Percentiles rank a stretch among this genome's conserved stretches.
These are phyloP conservation scores for Hassar affinis DNA, from an alignment of 2,113 vertebrate genomes.

Conservation along the genomic window DNA sequence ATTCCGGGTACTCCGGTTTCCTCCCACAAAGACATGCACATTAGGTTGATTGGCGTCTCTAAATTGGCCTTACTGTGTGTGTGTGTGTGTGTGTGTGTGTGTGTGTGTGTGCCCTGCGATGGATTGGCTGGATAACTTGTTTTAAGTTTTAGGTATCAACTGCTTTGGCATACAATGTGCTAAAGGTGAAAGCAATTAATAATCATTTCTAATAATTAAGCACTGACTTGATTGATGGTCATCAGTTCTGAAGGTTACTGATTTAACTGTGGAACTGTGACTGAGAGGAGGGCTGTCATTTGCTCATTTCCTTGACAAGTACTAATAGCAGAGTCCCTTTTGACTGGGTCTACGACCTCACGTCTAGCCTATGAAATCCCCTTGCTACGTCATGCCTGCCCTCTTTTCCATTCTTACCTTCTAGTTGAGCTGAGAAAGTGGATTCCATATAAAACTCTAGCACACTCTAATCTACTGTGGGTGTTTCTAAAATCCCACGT, in stretches of 20 bases:
- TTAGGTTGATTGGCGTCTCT: no score
- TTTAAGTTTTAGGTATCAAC: background rate
- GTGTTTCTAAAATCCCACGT: background rate
- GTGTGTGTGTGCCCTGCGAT: no score
- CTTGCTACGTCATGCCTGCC: background rate
- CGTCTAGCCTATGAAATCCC: background rate
- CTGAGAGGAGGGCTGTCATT: background rate
- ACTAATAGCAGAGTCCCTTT: background rate
- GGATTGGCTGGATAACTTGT: no score
- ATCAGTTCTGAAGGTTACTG: background rate
- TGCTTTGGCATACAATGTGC: background rate
- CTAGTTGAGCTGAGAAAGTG: background rate
- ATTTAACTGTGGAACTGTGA: background rate
- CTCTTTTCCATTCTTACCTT: background rate
- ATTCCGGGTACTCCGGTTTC: no score
- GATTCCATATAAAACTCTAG: background rate
- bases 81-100: no score
- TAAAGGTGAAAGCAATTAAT: background rate
- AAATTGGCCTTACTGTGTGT: no score
- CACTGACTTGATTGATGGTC: background rate
- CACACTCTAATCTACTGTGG: background rate
- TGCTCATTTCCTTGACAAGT: background rate
- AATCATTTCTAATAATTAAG: background rate
- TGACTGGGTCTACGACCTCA: background rate
- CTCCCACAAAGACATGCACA: no score